phyloP scores from a whole-genome alignment of 92 coral and sea anemone species.

The Heteractis magnifica region DNA sequence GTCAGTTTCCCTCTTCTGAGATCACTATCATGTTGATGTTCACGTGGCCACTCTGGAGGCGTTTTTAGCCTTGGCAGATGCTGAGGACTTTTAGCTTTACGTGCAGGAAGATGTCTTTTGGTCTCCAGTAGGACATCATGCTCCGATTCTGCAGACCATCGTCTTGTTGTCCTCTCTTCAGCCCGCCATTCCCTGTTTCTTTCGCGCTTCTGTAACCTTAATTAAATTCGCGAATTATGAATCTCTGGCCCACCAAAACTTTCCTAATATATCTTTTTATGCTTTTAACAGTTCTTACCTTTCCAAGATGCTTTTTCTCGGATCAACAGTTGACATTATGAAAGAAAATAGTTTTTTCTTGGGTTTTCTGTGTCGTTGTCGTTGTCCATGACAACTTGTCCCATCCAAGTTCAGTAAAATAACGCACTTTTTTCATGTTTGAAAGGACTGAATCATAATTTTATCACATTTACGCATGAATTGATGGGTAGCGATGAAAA shows the following conservation, averaged over 20 bases:
- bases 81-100: slow-evolving; percentile 39
- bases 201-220: slow-evolving; percentile 44
- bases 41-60: slow-evolving; percentile 51
- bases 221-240: not conserved
- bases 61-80: slow-evolving; percentile 53
- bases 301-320: slow-evolving; percentile 21
- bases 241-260: not conserved
- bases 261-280: not conserved
- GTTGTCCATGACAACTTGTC: slow-evolving; percentile 21
- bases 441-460: not conserved
- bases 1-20: slow-evolving; percentile 38
- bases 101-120: slow-evolving; percentile 9
- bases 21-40: slow-evolving; percentile 32
- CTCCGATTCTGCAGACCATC: slow-evolving; percentile 71
- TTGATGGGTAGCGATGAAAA: no score
- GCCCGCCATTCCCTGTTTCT: slow-evolving; percentile 47
- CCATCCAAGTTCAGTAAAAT: not conserved
- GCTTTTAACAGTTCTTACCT: not conserved
- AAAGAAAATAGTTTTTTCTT: not conserved
- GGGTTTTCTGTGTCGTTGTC: not conserved
- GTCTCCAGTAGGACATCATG: not conserved
- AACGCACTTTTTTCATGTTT: not conserved
- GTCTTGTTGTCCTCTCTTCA: slow-evolving; percentile 20
- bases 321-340: slow-evolving; percentile 11
- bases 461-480: not conserved